These are phyloP conservation scores for Zeus faber DNA, from an alignment of 2,113 vertebrate genomes.

Conservation along the genomic window DNA sequence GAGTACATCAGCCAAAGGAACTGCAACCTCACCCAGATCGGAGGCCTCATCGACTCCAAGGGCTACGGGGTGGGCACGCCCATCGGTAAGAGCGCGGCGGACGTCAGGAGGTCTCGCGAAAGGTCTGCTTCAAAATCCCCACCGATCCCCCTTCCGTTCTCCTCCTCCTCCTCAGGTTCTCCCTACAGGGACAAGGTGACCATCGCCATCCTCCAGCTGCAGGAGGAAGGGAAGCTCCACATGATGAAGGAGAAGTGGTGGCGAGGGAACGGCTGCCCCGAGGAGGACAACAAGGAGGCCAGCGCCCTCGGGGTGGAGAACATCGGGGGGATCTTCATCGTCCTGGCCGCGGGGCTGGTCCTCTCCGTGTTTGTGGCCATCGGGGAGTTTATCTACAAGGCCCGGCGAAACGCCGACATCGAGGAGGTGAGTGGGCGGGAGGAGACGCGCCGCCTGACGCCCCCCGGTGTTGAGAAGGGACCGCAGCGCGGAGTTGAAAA, in stretches of 20 bases:
- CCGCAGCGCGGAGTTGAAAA: too few relatives aligned
- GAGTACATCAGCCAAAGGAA: constrained; percentile 97
- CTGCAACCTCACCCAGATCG: constrained; percentile 98
- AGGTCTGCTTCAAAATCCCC: neutral
- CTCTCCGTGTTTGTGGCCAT: constrained; percentile 96
- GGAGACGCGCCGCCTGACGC: too few relatives aligned
- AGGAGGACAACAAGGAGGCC: constrained; percentile 95
- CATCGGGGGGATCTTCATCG: constrained; percentile 98
- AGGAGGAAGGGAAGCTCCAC: constrained; percentile 95
- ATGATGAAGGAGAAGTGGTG: constrained; percentile 99
- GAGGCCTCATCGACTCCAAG: constrained; percentile 96
- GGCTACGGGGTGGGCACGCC: constrained; percentile 98
- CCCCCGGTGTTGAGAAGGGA: too few relatives aligned
- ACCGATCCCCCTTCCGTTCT: neutral
- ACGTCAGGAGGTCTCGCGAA: neutral
- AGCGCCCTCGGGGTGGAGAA: constrained; percentile 93
- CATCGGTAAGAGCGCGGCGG: constrained; percentile 79
- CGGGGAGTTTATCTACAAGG: constrained; percentile 95
- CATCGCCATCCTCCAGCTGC: constrained; percentile 95
- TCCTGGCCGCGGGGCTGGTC: constrained; percentile 91
- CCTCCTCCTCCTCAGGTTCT: constrained; percentile 75
- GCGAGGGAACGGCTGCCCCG: constrained; percentile 92
- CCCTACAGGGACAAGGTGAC: constrained; percentile 96
- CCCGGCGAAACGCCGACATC: constrained; percentile 87
- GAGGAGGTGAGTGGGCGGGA: constrained; percentile 84